Conservation (phyloP, 2,888 invertebrate species). For the Subacronicta megacephala region DNA sequence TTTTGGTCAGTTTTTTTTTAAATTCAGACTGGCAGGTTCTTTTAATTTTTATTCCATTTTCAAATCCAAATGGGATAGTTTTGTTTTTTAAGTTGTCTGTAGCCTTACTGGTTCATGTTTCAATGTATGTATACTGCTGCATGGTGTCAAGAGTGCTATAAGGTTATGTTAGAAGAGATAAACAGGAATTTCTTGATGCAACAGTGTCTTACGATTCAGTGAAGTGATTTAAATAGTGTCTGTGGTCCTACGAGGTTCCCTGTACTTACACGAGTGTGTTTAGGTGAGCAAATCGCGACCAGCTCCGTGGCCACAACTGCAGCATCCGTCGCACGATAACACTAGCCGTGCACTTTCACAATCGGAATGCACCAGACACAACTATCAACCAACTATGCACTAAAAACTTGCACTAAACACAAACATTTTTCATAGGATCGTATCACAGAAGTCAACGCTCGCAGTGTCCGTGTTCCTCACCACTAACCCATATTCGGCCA, state of each 20-base stretch:
- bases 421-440: conserved; percentile 67
- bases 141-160: conserved; percentile 11
- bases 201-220: conserved; percentile 26
- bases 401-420: conserved; percentile 73
- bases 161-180: conserved; percentile 45
- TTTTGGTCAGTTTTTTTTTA: neutral
- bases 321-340: conserved; percentile 81
- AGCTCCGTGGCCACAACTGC: conserved; percentile 56
- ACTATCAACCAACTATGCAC: conserved; percentile 76
- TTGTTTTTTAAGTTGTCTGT: conserved; percentile 9
- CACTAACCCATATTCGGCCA: conserved; percentile 88
- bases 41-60: conserved; percentile 19
- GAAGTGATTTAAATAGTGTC: conserved; percentile 18
- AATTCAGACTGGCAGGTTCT: conserved; percentile 5
- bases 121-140: conserved; percentile 34
- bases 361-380: conserved; percentile 76
- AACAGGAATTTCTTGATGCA: conserved; percentile 22
- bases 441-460: conserved; percentile 76
- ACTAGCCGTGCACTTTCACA: conserved; percentile 83
- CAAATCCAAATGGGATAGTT: conserved; percentile 13
- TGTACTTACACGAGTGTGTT: conserved; percentile 65
- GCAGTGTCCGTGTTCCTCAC: conserved; percentile 75
- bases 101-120: neutral
- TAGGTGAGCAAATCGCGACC: conserved; percentile 44
- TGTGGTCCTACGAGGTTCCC: conserved; percentile 50